These are phyloP conservation scores for Anadara kagoshimensis DNA, from an alignment of 1,140 invertebrate genomes.

Conservation along the genomic window DNA sequence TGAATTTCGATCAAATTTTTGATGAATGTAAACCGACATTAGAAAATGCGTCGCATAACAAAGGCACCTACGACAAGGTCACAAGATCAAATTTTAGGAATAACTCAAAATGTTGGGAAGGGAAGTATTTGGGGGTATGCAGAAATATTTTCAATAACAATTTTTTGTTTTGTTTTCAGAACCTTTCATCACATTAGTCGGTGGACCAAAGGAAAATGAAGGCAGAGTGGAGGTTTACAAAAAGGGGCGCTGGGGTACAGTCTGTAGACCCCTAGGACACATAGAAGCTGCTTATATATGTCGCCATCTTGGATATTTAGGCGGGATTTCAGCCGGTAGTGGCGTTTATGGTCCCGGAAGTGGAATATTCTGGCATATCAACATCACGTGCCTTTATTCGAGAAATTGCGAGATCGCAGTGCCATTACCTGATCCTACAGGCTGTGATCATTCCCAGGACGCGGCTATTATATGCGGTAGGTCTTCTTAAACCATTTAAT, in stretches of 20 bases:
- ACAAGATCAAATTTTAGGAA: too few relatives aligned
- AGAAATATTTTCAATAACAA: too few relatives aligned
- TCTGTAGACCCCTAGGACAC: conserved; percentile 89
- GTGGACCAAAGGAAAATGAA: conserved; percentile 70
- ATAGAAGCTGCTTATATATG: conserved; percentile 88
- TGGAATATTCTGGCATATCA: conserved; percentile 47
- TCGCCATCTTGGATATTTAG: conserved; percentile 79
- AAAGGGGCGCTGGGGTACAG: conserved; percentile 87
- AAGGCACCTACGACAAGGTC: too few relatives aligned
- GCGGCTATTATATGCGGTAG: conserved; percentile 56
- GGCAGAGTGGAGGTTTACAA: conserved; percentile 94
- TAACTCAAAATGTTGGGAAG: too few relatives aligned
- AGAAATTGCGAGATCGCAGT: conserved; percentile 28
- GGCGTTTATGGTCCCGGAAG: conserved; percentile 48
- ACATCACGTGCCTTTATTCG: conserved; percentile 49
- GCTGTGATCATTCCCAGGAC: conserved; percentile 47
- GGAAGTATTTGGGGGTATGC: too few relatives aligned
- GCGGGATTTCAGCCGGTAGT: conserved; percentile 49
- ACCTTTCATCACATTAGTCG: conserved; percentile 60
- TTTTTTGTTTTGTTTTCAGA: conserved; percentile 45
- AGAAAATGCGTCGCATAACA: too few relatives aligned
- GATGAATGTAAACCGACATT: too few relatives aligned
- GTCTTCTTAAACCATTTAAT: neutral
- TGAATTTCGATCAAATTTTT: too few relatives aligned
- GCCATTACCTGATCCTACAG: conserved; percentile 9